Evolutionary conservation across 2,888 invertebrate species (phyloP), one percentile per base, ranked within the genome.

Genomic region (Drosophila ezoana): DNA sequence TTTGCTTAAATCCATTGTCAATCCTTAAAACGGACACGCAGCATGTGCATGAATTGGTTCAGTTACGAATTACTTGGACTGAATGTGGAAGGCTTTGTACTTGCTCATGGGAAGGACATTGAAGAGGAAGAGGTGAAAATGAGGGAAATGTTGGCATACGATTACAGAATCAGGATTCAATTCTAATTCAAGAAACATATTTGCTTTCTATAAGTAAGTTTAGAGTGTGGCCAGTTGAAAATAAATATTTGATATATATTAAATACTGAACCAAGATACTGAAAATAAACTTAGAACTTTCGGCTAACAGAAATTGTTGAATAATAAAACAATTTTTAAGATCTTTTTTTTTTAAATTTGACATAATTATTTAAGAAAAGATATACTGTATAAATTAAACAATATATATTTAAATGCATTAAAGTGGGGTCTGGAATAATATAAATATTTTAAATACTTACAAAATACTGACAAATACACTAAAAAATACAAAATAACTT

Each of bases 1-100:
- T 43, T 59, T 58, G 13, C 33, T 41, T 44, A 67, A 60, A 57
- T 52, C 68, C 47, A 64, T 72, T 77, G 64, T 76, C 78, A 74
- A 65, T 61, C 43, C 20, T 53, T 45, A 28, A 53, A 49, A 61
- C 53, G 61, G 57, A 61, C 61, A 61, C 43, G 44, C 69, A 74
- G 56, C 75, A 41, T 57, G 38, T 74, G 45, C 49, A 54, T 33
- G 54, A 51, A 38, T 57, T 59, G 65, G 28, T 47, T 60, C 20
- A 51, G 51, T 35, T 57, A 59, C 44, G 41, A 60, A 64, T 56
- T 59, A 60, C 59, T 74, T 71, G 32, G 13, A 44, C 41, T 23
- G 10, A 14, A 44, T 14, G 32, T 28, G 28, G 37, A 38, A 28
- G 28, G 35, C 49, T 44, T 68, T 68, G 38, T 56, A 18, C 38